Conservation (phyloP, 2,888 invertebrate genomes). For the Ligdia adustata region DNA sequence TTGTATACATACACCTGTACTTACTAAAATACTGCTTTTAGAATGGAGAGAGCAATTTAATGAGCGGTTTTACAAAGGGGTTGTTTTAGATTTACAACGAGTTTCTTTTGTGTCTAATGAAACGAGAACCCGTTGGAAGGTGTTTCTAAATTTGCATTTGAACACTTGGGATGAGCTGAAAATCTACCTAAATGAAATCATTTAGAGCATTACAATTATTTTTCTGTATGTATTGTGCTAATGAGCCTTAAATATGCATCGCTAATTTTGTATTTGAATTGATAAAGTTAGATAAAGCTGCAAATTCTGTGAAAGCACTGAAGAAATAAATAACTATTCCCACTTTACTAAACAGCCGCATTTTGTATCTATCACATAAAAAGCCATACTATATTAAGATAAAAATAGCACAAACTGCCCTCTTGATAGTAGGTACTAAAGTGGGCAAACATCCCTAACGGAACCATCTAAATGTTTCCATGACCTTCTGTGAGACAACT, state of each 20-base stretch:
- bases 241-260: no score
- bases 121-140: slow-evolving; percentile 1
- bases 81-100: slow-evolving; percentile 29
- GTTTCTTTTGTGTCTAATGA: slow-evolving; percentile 24
- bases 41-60: slow-evolving; percentile 17
- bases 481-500: background rate
- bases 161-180: background rate
- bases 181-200: no score
- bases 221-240: no score
- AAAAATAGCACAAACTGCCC: slow-evolving; percentile 13
- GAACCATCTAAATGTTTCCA: background rate
- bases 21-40: background rate
- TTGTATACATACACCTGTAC: background rate
- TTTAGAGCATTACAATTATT: no score
- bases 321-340: no score
- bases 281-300: no score
- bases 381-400: slow-evolving; percentile 4
- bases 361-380: no score
- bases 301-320: no score
- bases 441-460: slow-evolving; percentile 6
- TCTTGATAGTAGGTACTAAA: background rate
- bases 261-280: no score
- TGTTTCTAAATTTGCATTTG: background rate
- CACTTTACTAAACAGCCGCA: no score
- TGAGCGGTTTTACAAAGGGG: slow-evolving; percentile 26